phyloP scores from a whole-genome alignment of 2,888 invertebrate species.

The Deroplatys truncata region DNA sequence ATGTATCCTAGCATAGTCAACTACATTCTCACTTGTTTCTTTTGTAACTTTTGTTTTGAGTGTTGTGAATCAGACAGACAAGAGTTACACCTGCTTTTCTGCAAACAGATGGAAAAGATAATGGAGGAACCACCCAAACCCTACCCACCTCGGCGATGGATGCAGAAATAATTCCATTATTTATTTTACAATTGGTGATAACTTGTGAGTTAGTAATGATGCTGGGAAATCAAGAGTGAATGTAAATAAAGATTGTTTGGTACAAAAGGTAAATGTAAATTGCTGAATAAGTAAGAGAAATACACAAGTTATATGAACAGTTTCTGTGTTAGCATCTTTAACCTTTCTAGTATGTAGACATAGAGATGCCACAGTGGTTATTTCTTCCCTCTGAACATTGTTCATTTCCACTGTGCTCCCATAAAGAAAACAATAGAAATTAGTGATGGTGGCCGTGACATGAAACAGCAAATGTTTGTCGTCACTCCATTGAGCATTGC shows the following conservation, averaged over 20 bases:
- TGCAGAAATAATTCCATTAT: background rate
- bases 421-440: too few species aligned
- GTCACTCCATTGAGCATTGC: too few species aligned
- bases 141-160: background rate
- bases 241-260: background rate
- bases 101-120: slow-evolving; percentile 9
- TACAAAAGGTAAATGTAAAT: background rate
- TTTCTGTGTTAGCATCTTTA: background rate
- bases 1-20: background rate
- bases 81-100: background rate
- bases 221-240: background rate
- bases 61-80: too few species aligned
- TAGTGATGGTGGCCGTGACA: too few species aligned
- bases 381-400: too few species aligned
- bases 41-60: background rate
- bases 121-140: background rate
- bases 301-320: background rate
- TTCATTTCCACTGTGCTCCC: too few species aligned
- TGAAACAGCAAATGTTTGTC: too few species aligned
- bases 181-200: background rate
- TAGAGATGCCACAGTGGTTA: too few species aligned
- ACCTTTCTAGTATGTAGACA: too few species aligned
- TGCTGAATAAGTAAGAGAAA: background rate
- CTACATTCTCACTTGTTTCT: background rate
- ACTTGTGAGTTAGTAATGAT: background rate